Evolutionary conservation across 2,888 invertebrate genomes (phyloP).

Genomic region (Chydorus sphaericus): DNA sequence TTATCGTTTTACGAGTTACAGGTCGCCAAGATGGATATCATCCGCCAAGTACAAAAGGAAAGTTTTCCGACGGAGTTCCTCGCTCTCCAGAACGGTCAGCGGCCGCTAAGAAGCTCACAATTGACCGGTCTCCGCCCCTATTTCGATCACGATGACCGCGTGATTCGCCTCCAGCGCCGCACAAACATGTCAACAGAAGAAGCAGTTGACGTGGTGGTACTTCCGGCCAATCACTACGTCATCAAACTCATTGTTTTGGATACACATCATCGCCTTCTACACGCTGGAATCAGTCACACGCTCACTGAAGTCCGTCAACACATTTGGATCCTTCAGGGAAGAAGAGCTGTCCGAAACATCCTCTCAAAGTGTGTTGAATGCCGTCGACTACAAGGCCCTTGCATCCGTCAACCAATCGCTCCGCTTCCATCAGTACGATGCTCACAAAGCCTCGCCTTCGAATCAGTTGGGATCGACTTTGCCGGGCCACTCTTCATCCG

Average conservation of each 20-base stretch:
- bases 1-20: background rate
- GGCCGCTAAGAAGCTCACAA: background rate
- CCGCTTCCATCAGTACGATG: slow-evolving; percentile 14
- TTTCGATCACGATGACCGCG: background rate
- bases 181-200: too few relatives aligned
- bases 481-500: slow-evolving; percentile 21
- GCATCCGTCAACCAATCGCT: background rate
- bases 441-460: slow-evolving; percentile 8
- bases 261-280: background rate
- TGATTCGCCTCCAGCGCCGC: background rate
- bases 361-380: slow-evolving; percentile 14
- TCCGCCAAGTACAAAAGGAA: background rate
- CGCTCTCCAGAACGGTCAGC: background rate
- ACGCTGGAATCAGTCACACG: slow-evolving; percentile 15
- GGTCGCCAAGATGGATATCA: background rate
- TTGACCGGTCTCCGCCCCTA: background rate
- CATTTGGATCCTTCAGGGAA: slow-evolving; percentile 16
- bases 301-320: slow-evolving; percentile 15
- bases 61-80: background rate
- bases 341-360: slow-evolving; percentile 13
- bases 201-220: background rate
- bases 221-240: background rate
- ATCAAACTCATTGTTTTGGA: background rate
- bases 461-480: slow-evolving; percentile 19
- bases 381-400: slow-evolving; percentile 4